Conservation (phyloP, 2,113 vertebrate species). For the Alaudala cheleensis region DNA sequence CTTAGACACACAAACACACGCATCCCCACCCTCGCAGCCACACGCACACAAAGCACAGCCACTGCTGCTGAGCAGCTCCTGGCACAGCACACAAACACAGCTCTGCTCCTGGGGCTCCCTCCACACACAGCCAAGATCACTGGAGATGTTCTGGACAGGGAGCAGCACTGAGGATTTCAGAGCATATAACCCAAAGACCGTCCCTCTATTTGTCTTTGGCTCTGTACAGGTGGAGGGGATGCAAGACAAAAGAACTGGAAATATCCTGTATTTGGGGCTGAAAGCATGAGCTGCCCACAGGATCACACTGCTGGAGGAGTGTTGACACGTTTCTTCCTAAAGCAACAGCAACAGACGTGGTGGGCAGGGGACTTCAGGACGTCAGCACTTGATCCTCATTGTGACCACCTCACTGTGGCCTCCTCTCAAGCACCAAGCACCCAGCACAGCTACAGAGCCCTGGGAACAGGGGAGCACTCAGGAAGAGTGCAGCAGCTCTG, state of each 20-base stretch:
- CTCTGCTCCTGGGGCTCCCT: neutral
- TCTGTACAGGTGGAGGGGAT: neutral
- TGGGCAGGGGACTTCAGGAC: neutral
- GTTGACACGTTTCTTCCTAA: fast-evolving
- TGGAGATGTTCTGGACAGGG: neutral
- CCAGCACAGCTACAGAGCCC: neutral
- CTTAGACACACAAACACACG: conserved; percentile 68
- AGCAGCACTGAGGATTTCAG: neutral
- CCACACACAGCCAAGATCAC: neutral
- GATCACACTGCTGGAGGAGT: neutral
- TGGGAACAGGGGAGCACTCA: neutral
- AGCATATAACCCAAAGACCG: neutral
- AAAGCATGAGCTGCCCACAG: neutral
- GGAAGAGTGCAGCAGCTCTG: neutral
- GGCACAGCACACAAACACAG: neutral
- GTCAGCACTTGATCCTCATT: neutral
- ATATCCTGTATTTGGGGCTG: neutral
- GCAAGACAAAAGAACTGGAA: neutral
- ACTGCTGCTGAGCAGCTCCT: conserved; percentile 12
- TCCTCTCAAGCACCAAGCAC: too few species aligned
- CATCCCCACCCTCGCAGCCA: neutral
- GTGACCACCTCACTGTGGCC: neutral
- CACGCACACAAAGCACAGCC: conserved; percentile 25
- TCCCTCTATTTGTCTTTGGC: neutral
- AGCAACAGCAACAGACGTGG: neutral